phyloP scores from a whole-genome alignment of 37 sponge, comb jelly and placozoan species.

The Halichondria panicea region DNA sequence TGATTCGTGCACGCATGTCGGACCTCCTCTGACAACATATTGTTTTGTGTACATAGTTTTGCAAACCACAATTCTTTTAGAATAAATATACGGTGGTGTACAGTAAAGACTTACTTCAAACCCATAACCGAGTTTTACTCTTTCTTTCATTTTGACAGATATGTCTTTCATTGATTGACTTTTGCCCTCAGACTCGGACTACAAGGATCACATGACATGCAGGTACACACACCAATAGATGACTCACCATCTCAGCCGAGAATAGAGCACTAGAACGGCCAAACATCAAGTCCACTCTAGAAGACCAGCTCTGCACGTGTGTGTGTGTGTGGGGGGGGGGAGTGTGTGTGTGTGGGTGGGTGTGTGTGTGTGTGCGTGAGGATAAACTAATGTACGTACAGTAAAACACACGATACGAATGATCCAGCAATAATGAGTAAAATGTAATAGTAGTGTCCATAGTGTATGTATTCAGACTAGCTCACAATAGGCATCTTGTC shows the following conservation, averaged over 20 bases:
- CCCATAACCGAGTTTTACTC: constrained; percentile 69
- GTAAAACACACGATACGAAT: too few species aligned
- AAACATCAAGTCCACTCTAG: constrained; percentile 12
- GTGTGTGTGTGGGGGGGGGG: too few species aligned
- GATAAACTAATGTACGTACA: too few species aligned
- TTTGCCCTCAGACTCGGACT: neutral
- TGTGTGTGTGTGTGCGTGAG: too few species aligned
- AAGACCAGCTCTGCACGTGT: constrained; percentile 31
- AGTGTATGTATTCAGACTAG: neutral
- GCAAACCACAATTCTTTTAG: too few species aligned
- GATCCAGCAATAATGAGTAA: too few species aligned
- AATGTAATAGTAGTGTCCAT: neutral
- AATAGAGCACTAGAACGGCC: constrained; percentile 10
- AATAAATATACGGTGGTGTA: neutral
- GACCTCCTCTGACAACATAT: too few species aligned
- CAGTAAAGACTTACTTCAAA: constrained; percentile 55
- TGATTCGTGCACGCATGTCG: too few species aligned
- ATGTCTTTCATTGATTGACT: constrained; percentile 44
- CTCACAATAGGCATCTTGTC: constrained; percentile 61
- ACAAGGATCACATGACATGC: neutral
- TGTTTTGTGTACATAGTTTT: too few species aligned
- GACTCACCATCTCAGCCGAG: neutral
- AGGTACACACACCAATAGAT: neutral
- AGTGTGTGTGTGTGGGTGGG: too few species aligned
- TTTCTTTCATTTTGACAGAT: constrained; percentile 58